Evolutionary conservation across 2,888 invertebrate genomes (phyloP), one percentile per base, ranked within the genome.

Genomic region (Mimachlamys varia): DNA sequence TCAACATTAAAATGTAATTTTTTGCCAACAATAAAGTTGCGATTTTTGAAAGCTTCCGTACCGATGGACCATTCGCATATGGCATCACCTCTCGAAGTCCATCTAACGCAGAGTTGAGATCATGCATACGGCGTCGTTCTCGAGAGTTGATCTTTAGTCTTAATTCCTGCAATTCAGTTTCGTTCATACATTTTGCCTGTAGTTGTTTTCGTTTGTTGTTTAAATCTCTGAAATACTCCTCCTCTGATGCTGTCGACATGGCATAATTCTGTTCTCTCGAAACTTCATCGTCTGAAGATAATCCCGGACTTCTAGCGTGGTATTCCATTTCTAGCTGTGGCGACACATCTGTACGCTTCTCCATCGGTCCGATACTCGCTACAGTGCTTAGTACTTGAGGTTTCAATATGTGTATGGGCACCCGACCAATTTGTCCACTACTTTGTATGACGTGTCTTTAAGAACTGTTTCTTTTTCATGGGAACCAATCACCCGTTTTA

Each of bases 121-220:
- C 97, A 94, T 97, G 97, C 97, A 97, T 97, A 62, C 97, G 93
- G 92, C 96, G 95, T 53, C 97, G 94, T 93, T 97, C 97, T n/a
- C 97, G 95, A 87, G 97, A 96, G 95, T 97, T 97, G 87, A 97
- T 97, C 93, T 97, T 97, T 88, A 96, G 93, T 49, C 96, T 93
- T 19, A 96, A 93, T 10, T 95, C 95, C 90, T 96, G 96, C 38
- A 96, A 89, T 89, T 96, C 96, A 5, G 89, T 91, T 89, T 96
- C 96, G 76, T 94, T 93, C 92, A 95, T 89, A 88, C 93, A 93
- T 89, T 94, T 93, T 50, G 89, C 49, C 33, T 88, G 49, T 27
- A 88, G 38, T 15, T 22, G 49, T 53, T 53, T 88, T 49, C 53
- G 44, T 27, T 76, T 76, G 76, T 76, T 76, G 33, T 33, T 76